phyloP scores from a whole-genome alignment of 1,140 invertebrate genomes.

The Carposina sasakii region DNA sequence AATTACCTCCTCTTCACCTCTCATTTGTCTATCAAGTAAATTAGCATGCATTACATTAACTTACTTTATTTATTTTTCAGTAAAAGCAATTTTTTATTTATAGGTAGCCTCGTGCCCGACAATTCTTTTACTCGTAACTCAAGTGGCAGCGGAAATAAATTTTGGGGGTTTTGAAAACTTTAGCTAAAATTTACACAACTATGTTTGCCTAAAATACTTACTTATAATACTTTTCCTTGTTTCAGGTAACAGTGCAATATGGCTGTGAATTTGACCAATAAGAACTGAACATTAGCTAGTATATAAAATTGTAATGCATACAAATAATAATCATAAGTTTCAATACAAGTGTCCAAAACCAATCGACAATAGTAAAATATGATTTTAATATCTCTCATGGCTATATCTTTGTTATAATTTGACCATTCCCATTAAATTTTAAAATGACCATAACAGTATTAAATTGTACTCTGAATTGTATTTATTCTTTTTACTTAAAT shows the following conservation, averaged over 20 bases:
- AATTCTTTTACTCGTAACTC: neutral
- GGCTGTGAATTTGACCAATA: slow-evolving; percentile 34
- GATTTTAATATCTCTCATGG: too few species aligned
- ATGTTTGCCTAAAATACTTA: too few species aligned
- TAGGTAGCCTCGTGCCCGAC: neutral
- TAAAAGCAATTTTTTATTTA: neutral
- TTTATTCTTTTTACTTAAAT: too few species aligned
- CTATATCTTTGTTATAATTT: too few species aligned
- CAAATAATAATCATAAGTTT: neutral
- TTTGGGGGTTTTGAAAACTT: neutral
- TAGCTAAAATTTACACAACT: too few species aligned
- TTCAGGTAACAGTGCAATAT: slow-evolving; percentile 46
- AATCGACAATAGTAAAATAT: too few species aligned
- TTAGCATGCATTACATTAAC: neutral
- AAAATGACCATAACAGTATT: too few species aligned
- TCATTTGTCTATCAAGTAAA: too few species aligned
- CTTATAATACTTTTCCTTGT: slow-evolving; percentile 16
- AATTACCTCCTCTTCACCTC: too few species aligned
- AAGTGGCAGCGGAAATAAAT: neutral
- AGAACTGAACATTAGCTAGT: slow-evolving; percentile 41
- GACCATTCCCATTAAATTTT: too few species aligned
- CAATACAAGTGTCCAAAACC: too few species aligned
- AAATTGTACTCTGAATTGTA: too few species aligned
- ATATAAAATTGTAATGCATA: slow-evolving; percentile 4
- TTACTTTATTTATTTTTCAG: neutral